Conservation (phyloP, 92 coral and sea anemone genomes). For the Epizoanthus stellaris region DNA sequence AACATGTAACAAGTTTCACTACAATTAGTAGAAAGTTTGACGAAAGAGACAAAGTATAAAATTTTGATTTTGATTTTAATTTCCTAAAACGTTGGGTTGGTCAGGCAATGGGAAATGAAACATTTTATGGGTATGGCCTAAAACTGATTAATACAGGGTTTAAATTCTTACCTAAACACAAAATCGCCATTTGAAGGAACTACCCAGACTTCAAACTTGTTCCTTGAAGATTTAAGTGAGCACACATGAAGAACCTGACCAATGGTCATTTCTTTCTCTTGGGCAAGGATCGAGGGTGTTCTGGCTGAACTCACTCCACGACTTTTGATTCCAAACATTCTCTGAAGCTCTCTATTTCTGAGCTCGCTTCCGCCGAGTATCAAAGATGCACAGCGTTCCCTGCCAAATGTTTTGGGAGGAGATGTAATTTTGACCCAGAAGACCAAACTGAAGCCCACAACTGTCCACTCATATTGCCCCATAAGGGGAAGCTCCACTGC, state of each 20-base stretch:
- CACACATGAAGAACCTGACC: slow-evolving; percentile 77
- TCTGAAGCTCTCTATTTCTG: slow-evolving; percentile 28
- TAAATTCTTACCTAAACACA: slow-evolving; percentile 58
- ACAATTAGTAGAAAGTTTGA: too few species aligned
- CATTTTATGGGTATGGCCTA: too few species aligned
- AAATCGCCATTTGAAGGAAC: slow-evolving; percentile 58
- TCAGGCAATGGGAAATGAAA: too few species aligned
- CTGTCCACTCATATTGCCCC: slow-evolving; percentile 76
- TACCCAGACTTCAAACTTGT: slow-evolving; percentile 89
- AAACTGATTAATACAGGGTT: not conserved
- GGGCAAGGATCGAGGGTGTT: slow-evolving; percentile 17
- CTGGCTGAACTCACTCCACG: slow-evolving; percentile 30
- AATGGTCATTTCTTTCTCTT: slow-evolving; percentile 12
- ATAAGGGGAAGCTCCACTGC: slow-evolving; percentile 79
- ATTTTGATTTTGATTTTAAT: too few species aligned
- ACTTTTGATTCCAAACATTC: slow-evolving; percentile 25
- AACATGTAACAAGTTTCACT: too few species aligned
- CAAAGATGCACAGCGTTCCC: slow-evolving; percentile 19
- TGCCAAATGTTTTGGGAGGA: slow-evolving; percentile 31
- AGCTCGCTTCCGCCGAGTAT: slow-evolving; percentile 14
- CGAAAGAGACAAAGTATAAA: too few species aligned
- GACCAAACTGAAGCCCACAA: slow-evolving; percentile 81
- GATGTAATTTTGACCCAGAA: slow-evolving; percentile 81
- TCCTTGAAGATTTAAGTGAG: slow-evolving; percentile 82
- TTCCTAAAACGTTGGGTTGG: too few species aligned